Conservation (phyloP, 2,888 invertebrate species). For the Aphodius sticticus region DNA sequence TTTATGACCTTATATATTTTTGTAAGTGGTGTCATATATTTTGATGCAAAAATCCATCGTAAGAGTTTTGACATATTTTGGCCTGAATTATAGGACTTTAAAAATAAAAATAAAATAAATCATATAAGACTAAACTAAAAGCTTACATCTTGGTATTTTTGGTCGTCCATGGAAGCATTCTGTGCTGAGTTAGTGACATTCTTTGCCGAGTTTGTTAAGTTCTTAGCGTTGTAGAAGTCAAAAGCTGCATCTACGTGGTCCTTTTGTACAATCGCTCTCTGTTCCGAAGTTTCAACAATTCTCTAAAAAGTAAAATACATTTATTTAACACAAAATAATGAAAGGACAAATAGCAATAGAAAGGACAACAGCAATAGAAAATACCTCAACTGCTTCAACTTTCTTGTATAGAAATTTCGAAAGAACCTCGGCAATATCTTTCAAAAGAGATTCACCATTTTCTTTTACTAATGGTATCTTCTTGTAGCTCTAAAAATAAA, state of each 20-base stretch:
- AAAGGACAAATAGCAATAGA: background rate
- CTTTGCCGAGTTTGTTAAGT: constrained; percentile 63
- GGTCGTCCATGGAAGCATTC: constrained; percentile 62
- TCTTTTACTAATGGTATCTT: constrained; percentile 75
- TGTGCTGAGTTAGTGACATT: constrained; percentile 49
- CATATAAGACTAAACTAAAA: background rate
- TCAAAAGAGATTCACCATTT: constrained; percentile 80
- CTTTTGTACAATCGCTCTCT: constrained; percentile 71
- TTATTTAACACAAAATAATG: background rate
- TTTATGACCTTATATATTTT: too few relatives aligned
- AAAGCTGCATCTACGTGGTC: constrained; percentile 66
- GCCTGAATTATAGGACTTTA: too few relatives aligned
- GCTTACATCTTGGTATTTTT: constrained; percentile 62
- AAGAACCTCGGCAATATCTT: constrained; percentile 85
- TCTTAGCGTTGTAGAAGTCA: constrained; percentile 76
- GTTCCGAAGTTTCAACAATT: constrained; percentile 89
- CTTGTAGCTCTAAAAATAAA: constrained; percentile 74
- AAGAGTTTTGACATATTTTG: too few relatives aligned
- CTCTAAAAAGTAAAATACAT: constrained; percentile 62
- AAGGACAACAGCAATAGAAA: constrained; percentile 39
- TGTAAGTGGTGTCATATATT: too few relatives aligned
- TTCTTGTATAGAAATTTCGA: constrained; percentile 89
- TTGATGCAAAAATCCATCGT: too few relatives aligned
- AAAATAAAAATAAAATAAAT: too few relatives aligned
- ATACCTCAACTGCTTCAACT: constrained; percentile 84